Base-by-base conservation (phyloP, 2,888 invertebrate species). In the Andrena haemorrhoa region DNA sequence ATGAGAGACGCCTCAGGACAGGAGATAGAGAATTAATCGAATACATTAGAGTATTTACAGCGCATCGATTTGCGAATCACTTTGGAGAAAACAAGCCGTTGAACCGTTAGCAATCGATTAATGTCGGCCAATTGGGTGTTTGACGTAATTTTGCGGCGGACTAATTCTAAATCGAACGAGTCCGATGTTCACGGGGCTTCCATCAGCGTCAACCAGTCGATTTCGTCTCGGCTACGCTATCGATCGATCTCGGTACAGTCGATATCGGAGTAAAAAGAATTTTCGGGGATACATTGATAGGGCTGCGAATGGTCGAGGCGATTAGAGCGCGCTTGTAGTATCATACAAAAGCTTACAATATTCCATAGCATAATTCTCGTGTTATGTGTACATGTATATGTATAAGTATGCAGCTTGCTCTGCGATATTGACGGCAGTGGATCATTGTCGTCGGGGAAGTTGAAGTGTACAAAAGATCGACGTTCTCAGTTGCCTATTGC, bases 301-400 rank as follows among this genome's bases (percentile, higher is more conserved):
- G 53, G 33, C 35, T 49, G 66, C 53, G 80, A 72, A 66, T 31
- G 60, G 16, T 8, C 20, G 63, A 68, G 35, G 61, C 66, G 66
- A 73, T 70, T 60, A 58, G 77, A 80, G 76, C 72, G 83, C 78
- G 53, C 41, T 63, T 66, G 64, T 77, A 64, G 41, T 86, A 88
- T 88, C 35, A 86, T 89, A 88, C 86, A 88, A 88, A 88, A 88
- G 81, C 83, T 88, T 79, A 79, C 51, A 58, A 75, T 86, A 82
- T 63, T 75, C 47, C 29, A 79, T 81, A 68, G 78, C 74, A 56
- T 83, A 76, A 64, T 47, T 78, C 74, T 75, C 68, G 53, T 76
- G 65, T 56, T 71, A 68, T 75, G 26, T 69, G 47, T 51, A 31
- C 69, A 49, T 51, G 26, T 58, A 80, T 72, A 58, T 75, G 63